Evolutionary conservation across 2,113 vertebrate genomes (phyloP), one percentile per base, ranked within the genome.

Genomic region (Tychaedon coryphoeus): DNA sequence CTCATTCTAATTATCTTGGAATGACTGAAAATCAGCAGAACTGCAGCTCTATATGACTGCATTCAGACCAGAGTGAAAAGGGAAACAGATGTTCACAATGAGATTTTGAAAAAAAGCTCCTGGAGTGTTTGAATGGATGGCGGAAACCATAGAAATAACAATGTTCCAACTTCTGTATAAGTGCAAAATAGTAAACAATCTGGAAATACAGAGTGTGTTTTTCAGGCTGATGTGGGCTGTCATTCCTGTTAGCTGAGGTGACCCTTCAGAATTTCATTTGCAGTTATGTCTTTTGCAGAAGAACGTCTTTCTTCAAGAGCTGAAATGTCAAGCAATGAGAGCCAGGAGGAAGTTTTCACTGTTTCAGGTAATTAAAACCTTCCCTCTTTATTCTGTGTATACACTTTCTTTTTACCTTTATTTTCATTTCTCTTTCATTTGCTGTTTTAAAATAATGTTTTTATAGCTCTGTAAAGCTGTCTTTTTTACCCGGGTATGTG

Each of bases 271-370:
- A 29, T 94, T 77, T 80, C 72, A 38, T 82, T 85, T 83, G n/a
- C 77, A 58, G 19, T 78, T 97, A 56, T 86, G 69, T 97, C 9
- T 96, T 97, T 98, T 97, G 72, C 97, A 98, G 98, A 98, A 95
- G 95, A 95, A 36, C 23, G 1, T 26, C 42, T 64, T 71, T 69
- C 88, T 5, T 73, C 65, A 73, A 88, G 93, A 36, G 33, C 18
- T 72, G 94, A 97, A 69, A 90, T 75, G 47, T 91, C 89, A 67
- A 95, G 43, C 60, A 88, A 86, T 80, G 84, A 9, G 25, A 97
- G 73, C 57, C 83, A 76, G 70, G 94, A 96, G 36, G 64, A 86
- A 40, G 40, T 20, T 57, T 80, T n/a, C 12, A 45, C 31, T 34
- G 13, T 25, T 92, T 73, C 97, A 97, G 98, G 98, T 98, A 97